Base-by-base conservation (phyloP, 2,797 vertebrate genomes). In the Dryobates pubescens region DNA sequence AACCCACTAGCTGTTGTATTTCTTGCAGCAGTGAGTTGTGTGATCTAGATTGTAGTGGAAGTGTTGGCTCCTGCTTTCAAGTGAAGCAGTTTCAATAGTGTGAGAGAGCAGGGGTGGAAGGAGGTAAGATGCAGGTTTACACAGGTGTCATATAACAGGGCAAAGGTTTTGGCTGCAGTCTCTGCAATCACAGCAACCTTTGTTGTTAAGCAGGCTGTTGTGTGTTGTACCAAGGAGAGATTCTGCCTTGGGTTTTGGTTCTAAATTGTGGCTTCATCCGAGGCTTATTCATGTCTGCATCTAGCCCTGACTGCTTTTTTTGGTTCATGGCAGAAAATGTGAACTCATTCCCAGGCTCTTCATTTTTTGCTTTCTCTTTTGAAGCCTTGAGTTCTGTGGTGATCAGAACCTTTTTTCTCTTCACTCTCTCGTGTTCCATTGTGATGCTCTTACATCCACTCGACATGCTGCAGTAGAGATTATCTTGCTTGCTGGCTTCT, bases 141-240 rank as follows among this genome's bases (percentile, higher is more conserved):
- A 57, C 38, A 68, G 38, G 49, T 59, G 82, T 86, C 5, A 0
- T 85, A 10, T 70, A 90, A 71, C 36, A 54, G 71, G 74, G 77
- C 88, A 92, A 67, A 93, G 84, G 61, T 88, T 94, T 88, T 88
- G 84, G 22, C 68, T 85, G 64, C 77, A 86, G 34, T 45, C 43
- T 85, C 61, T 88, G 43, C 88, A 79, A 67, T 93, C 58, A 59
- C 84, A 87, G 86, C 82, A 96, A 81, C 91, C 82, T 95, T 91
- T 93, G 91, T 93, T 96, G 86, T 89, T 94, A 96, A 88, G 94
- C 67, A 92, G 93, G 32, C 45, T 14, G 49, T 58, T 95, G 67
- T 57, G 38, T 83, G 32, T 88, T 95, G 61, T 95, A 68, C 23
- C 43, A 76, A 24, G 51, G 53, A 86, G 83, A 70, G 76, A 49